Evolutionary conservation across 2,113 vertebrate species (phyloP).

Genomic region (Plectropomus leopardus): DNA sequence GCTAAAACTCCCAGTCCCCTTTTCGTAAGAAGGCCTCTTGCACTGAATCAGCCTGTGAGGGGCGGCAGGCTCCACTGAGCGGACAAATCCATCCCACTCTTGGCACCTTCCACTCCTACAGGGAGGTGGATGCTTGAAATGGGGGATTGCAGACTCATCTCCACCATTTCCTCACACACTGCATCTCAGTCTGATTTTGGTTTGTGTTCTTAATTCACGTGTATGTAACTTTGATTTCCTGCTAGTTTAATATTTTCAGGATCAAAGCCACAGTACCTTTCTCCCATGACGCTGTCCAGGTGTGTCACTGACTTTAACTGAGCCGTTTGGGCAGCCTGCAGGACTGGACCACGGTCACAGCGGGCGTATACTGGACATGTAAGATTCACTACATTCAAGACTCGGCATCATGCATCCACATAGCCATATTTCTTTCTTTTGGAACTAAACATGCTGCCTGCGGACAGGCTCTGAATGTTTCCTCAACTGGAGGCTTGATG

Average conservation of each 20-base stretch:
- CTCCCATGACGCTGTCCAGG: conserved; percentile 27
- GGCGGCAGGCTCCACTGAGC: conserved; percentile 34
- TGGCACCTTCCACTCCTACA: conserved; percentile 24
- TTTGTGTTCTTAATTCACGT: conserved; percentile 21
- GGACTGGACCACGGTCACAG: conserved; percentile 19
- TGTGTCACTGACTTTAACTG: conserved; percentile 25
- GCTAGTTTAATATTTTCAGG: conserved; percentile 49
- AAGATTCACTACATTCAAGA: conserved; percentile 16
- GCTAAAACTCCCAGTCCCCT: conserved; percentile 53
- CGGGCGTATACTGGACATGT: conserved; percentile 15
- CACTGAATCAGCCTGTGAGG: conserved; percentile 71
- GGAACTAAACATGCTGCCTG: conserved; percentile 55
- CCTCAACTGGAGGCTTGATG: conserved; percentile 26
- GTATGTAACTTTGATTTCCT: conserved; percentile 28
- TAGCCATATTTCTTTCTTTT: conserved; percentile 41
- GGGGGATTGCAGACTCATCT: conserved; percentile 50
- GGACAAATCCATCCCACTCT: conserved; percentile 42
- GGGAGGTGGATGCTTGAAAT: conserved; percentile 28
- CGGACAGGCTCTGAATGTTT: conserved; percentile 67
- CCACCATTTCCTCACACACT: conserved; percentile 35
- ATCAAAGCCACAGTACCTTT: conserved; percentile 58
- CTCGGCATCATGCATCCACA: conserved; percentile 37
- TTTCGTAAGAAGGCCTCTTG: conserved; percentile 67
- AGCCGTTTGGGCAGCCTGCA: conserved; percentile 32
- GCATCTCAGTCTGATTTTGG: conserved; percentile 19